These are phyloP conservation scores for Sicus ferrugineus DNA, from an alignment of 2,888 invertebrate species.

Conservation along the genomic window DNA sequence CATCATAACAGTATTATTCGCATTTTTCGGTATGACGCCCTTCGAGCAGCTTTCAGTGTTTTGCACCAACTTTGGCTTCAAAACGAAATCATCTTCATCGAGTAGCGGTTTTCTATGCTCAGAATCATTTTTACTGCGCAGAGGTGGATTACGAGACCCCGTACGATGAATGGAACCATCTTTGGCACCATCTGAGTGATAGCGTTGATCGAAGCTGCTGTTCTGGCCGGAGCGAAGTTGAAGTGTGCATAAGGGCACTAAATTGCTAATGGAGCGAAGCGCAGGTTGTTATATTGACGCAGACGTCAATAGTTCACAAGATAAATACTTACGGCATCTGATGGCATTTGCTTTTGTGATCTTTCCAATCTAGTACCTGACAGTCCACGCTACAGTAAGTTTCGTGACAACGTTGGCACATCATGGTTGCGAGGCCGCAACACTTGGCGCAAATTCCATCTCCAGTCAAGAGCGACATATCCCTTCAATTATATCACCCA, in stretches of 20 bases:
- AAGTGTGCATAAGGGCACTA: slow-evolving; percentile 22
- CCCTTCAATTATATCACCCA: no score
- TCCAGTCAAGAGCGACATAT: no score
- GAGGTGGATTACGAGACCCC: not conserved
- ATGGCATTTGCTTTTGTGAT: slow-evolving; percentile 60
- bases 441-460: slow-evolving; percentile 37
- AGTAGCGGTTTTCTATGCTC: slow-evolving; percentile 10
- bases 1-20: no score
- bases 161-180: not conserved
- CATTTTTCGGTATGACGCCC: slow-evolving; percentile 16
- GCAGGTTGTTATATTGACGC: not conserved
- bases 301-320: not conserved
- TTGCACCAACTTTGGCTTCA: slow-evolving; percentile 36
- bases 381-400: slow-evolving; percentile 42
- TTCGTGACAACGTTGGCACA: slow-evolving; percentile 42
- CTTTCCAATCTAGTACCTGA: slow-evolving; percentile 54
- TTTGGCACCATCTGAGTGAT: not conserved
- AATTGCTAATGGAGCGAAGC: slow-evolving; percentile 26
- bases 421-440: slow-evolving; percentile 32
- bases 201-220: not conserved
- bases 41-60: not conserved
- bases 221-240: not conserved
- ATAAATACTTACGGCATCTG: slow-evolving; percentile 47
- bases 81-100: slow-evolving; percentile 35
- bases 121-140: not conserved